Evolutionary conservation across 2,797 vertebrate genomes (phyloP).

Genomic region (Cuniculus paca): DNA sequence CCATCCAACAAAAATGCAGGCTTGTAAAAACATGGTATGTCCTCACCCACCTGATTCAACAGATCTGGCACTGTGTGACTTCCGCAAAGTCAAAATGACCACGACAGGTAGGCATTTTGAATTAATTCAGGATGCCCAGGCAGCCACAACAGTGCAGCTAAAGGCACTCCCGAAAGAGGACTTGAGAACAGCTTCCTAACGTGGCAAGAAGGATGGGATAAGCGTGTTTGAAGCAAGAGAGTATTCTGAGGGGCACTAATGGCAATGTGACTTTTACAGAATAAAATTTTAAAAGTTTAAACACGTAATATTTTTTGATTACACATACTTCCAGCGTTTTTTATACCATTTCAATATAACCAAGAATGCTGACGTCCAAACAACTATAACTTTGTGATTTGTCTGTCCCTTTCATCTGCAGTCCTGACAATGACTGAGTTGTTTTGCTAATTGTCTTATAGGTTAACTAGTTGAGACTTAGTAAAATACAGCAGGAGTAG

Average conservation of each 20-base stretch:
- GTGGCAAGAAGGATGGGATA: not conserved
- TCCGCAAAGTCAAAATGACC: not conserved
- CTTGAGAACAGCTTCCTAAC: not conserved
- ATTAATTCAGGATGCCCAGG: not conserved
- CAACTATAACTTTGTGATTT: not conserved
- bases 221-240: not conserved
- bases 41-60: not conserved
- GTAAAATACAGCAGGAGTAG: not conserved
- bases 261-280: not conserved
- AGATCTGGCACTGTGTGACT: not conserved
- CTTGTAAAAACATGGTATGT: not conserved
- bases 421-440: not conserved
- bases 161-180: not conserved
- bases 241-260: not conserved
- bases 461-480: conserved; percentile 29
- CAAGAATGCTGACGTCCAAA: not conserved
- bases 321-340: not conserved
- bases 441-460: conserved; percentile 30
- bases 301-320: not conserved
- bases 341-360: not conserved
- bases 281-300: not conserved
- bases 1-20: not conserved
- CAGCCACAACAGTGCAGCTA: not conserved
- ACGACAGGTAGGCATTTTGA: not conserved
- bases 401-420: not conserved